A percentile compares a stretch with the other conserved stretches of the same genome.
Evolutionary conservation across 2,888 invertebrate species (phyloP).

Genomic region (Tetranychus truncatus): DNA sequence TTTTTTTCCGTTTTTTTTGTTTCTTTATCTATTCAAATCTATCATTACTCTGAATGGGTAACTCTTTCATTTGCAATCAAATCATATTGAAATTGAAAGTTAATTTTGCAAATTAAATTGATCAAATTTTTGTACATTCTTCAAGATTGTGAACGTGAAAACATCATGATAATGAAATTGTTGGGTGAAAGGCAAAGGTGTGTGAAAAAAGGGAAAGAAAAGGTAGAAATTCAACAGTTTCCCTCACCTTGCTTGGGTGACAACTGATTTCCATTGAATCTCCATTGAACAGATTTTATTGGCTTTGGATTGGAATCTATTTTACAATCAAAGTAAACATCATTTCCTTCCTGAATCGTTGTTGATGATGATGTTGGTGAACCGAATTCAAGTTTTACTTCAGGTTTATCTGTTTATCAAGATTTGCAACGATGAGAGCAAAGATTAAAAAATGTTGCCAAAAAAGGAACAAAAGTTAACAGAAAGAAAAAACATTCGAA

Average conservation of each 20-base stretch:
- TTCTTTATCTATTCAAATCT: background rate
- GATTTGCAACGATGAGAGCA: too few relatives aligned
- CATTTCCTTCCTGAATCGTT: constrained; percentile 22
- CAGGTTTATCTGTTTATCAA: constrained; percentile 14
- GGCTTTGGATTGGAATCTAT: constrained; percentile 22
- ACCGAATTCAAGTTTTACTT: constrained; percentile 19
- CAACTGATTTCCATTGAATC: constrained; percentile 19
- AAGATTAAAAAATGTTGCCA: too few relatives aligned
- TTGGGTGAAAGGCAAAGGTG: background rate
- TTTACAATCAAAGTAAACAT: constrained; percentile 22
- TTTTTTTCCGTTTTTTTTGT: too few relatives aligned
- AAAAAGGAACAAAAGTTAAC: too few relatives aligned
- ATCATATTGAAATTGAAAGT: background rate
- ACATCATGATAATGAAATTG: too few relatives aligned
- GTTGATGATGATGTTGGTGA: constrained; percentile 19
- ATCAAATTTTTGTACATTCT: background rate
- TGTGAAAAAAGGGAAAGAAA: background rate
- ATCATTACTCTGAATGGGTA: background rate
- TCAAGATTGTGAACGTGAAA: too few relatives aligned
- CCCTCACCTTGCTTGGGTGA: constrained; percentile 18
- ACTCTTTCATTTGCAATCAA: background rate
- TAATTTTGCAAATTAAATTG: background rate
- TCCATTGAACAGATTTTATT: constrained; percentile 18
- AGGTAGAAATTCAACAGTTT: background rate
- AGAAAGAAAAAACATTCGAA: too few relatives aligned